Percentiles rank a stretch among this genome's conserved stretches.
Conservation (phyloP, 1,140 invertebrate species). For the Aleiodes sp. region DNA sequence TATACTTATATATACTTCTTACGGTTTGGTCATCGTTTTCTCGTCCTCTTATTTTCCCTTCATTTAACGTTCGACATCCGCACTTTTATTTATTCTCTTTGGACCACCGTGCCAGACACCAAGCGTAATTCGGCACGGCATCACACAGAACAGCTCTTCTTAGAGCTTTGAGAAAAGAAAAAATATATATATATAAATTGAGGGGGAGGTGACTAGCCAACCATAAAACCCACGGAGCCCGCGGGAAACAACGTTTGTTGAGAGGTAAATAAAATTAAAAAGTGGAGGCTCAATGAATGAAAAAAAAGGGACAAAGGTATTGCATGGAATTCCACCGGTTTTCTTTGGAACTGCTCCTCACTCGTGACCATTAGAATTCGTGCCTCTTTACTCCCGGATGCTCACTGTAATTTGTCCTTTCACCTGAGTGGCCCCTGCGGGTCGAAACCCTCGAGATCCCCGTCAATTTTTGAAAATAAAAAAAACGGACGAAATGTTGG, state of each 20-base stretch:
- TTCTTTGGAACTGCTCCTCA: slow-evolving; percentile 7
- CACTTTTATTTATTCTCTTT: not conserved
- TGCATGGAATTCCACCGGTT: slow-evolving; percentile 18
- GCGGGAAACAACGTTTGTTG: not conserved
- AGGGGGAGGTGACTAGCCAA: slow-evolving; percentile 23
- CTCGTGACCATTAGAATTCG: slow-evolving; percentile 24
- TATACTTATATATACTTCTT: not conserved
- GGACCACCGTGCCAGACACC: slow-evolving; percentile 25
- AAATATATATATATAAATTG: not conserved
- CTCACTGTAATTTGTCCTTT: slow-evolving; percentile 21
- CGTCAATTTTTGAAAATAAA: not conserved
- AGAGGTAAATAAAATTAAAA: not conserved
- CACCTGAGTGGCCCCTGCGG: not conserved
- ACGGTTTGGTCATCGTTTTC: slow-evolving; percentile 9
- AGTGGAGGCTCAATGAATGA: not conserved
- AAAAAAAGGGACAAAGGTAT: too few relatives aligned
- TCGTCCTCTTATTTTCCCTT: not conserved
- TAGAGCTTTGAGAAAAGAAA: too few relatives aligned
- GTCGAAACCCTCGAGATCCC: slow-evolving; percentile 5
- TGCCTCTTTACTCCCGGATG: slow-evolving; percentile 1
- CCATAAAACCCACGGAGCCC: slow-evolving; percentile 22
- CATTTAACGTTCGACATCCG: slow-evolving; percentile 20
- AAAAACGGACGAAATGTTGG: too few relatives aligned
- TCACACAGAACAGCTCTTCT: too few relatives aligned
- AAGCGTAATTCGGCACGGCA: slow-evolving; percentile 30